phyloP scores from a whole-genome alignment of 2,797 vertebrate species.

The Platalea minor region DNA sequence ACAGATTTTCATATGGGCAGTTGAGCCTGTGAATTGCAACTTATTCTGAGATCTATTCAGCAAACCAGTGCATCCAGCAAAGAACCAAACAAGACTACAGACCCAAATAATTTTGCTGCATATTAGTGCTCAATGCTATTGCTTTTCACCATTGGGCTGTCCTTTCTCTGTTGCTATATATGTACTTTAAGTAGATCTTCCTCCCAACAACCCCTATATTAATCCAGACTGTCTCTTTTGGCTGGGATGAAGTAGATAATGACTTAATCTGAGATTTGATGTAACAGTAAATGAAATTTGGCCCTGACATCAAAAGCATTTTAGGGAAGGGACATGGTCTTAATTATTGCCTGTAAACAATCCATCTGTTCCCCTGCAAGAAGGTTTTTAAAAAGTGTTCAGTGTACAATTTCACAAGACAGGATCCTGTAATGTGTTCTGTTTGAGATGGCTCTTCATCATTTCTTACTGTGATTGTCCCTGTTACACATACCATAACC shows the following conservation, averaged over 20 bases:
- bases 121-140: neutral
- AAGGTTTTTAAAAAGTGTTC: neutral
- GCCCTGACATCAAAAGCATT: neutral
- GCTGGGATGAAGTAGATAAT: neutral
- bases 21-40: neutral
- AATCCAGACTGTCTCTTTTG: neutral
- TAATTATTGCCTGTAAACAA: neutral
- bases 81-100: neutral
- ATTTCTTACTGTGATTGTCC: neutral
- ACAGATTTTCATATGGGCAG: accelerated
- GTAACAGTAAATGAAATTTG: slow-evolving; percentile 10
- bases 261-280: neutral
- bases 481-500: neutral
- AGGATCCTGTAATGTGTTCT: neutral
- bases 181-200: neutral
- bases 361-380: neutral
- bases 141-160: neutral
- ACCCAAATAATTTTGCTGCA: neutral
- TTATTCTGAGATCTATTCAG: neutral
- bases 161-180: neutral
- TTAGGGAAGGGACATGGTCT: neutral
- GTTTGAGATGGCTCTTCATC: neutral
- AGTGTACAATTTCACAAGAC: neutral
- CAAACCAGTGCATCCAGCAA: neutral
- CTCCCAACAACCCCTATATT: neutral